A percentile compares a stretch with the other conserved stretches of the same genome.
Evolutionary conservation across 2,888 invertebrate genomes (phyloP).

Genomic region (Priocnemis perturbator): DNA sequence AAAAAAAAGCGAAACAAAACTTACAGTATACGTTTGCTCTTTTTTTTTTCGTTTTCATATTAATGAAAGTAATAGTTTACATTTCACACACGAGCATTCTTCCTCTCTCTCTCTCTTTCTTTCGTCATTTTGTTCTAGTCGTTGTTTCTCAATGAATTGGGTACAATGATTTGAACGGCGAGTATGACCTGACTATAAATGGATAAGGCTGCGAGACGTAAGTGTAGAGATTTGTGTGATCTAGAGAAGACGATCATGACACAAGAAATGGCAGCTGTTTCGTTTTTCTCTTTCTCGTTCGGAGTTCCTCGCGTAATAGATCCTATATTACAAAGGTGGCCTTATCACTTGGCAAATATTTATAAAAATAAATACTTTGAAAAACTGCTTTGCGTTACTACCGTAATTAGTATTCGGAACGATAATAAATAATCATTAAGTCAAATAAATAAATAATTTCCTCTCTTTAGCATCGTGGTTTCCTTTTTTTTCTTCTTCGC

Average conservation of each 20-base stretch:
- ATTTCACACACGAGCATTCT: conserved; percentile 64
- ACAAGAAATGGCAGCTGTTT: conserved; percentile 60
- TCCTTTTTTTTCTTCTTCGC: conserved; percentile 68
- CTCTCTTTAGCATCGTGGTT: conserved; percentile 69
- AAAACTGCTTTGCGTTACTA: conserved; percentile 63
- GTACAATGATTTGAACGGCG: conserved; percentile 52
- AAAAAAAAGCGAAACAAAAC: conserved; percentile 64
- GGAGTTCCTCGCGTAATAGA: conserved; percentile 52
- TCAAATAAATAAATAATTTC: conserved; percentile 75
- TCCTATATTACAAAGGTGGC: conserved; percentile 57
- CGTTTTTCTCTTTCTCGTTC: conserved; percentile 17
- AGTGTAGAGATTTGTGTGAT: conserved; percentile 34
- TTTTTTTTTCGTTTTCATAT: conserved; percentile 1
- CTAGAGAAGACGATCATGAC: conserved; percentile 47
- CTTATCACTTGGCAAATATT: conserved; percentile 67
- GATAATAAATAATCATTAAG: conserved; percentile 74
- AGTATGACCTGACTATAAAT: conserved; percentile 55
- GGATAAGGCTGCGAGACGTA: conserved; percentile 54
- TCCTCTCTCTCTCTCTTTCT: conserved; percentile 14
- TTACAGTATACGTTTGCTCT: conserved; percentile 49
- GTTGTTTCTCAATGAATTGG: conserved; percentile 30
- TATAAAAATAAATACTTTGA: conserved; percentile 75
- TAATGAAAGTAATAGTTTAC: conserved; percentile 42
- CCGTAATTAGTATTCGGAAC: conserved; percentile 60
- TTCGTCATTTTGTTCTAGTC: too few species aligned